Evolutionary conservation across 2,113 vertebrate genomes (phyloP).

Genomic region (Origma solitaria): DNA sequence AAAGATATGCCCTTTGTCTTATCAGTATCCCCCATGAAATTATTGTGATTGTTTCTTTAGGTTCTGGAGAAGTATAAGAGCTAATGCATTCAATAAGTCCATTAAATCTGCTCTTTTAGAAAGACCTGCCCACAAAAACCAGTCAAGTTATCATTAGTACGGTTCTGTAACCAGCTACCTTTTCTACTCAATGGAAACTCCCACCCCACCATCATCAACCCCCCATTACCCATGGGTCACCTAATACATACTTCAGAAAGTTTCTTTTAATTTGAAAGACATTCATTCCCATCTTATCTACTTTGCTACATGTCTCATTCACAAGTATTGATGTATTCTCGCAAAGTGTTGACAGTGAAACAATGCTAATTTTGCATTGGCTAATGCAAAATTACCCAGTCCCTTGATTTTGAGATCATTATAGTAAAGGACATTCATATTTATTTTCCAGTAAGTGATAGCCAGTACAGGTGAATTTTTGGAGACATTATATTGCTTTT

Average conservation of each 20-base stretch:
- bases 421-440: neutral
- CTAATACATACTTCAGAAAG: neutral
- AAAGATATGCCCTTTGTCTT: neutral
- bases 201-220: neutral
- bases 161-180: neutral
- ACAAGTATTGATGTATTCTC: neutral
- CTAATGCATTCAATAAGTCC: neutral
- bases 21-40: neutral
- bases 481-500: neutral
- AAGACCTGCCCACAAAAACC: neutral
- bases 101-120: neutral
- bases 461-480: neutral
- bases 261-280: neutral
- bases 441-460: neutral
- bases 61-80: neutral
- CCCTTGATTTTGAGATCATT: neutral
- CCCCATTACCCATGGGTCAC: neutral
- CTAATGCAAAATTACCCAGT: neutral
- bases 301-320: neutral
- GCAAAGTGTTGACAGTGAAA: neutral
- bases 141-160: neutral
- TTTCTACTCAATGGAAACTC: accelerated
- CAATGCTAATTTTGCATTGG: too few species aligned
- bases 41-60: neutral
- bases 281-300: neutral